Evolutionary conservation across 2,797 vertebrate genomes (phyloP).

Genomic region (Rhinoraja longicauda): DNA sequence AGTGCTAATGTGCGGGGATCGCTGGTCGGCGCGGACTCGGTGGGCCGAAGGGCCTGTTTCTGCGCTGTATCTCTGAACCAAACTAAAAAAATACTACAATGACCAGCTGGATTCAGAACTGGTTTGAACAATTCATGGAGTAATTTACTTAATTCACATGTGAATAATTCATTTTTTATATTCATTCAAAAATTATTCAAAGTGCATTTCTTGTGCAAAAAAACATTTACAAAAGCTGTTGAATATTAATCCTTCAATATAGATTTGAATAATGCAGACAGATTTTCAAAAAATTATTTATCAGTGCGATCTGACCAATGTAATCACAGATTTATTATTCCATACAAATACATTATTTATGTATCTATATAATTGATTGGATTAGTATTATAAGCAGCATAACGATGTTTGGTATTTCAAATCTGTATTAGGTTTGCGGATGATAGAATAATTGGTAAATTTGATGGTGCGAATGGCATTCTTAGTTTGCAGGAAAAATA

Average conservation of each 20-base stretch:
- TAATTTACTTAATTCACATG: background rate
- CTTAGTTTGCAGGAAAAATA: too few relatives aligned
- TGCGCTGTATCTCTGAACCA: too few relatives aligned
- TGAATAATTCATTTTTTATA: background rate
- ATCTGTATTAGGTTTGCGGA: too few relatives aligned
- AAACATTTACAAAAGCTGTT: background rate
- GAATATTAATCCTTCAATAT: background rate
- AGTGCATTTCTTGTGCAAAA: background rate
- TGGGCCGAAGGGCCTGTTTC: too few relatives aligned
- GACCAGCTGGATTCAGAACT: background rate
- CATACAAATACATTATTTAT: background rate
- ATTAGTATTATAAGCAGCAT: background rate
- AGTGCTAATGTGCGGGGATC: too few relatives aligned
- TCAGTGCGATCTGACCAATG: background rate
- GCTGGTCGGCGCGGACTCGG: too few relatives aligned
- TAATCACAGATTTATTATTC: slow-evolving; percentile 7
- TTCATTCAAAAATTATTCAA: background rate
- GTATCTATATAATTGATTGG: background rate
- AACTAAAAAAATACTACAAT: too few relatives aligned
- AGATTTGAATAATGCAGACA: background rate
- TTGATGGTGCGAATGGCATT: too few relatives aligned
- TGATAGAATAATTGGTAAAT: too few relatives aligned
- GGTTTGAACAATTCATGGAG: background rate
- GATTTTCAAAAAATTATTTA: background rate
- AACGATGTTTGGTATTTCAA: background rate